phyloP scores from a whole-genome alignment of 1,140 invertebrate species.

The Eriosoma lanigerum region DNA sequence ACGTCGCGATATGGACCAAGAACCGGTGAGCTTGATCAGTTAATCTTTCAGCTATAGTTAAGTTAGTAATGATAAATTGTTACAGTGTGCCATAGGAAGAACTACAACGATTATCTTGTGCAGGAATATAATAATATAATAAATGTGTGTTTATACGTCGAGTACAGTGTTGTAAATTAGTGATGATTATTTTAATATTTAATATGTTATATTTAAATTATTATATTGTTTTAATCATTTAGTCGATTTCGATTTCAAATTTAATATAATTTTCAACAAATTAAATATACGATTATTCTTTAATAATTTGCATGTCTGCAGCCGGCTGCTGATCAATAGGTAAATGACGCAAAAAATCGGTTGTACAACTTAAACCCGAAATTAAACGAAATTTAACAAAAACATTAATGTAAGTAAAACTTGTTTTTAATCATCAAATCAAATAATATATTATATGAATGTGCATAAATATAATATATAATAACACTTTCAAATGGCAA shows the following conservation, averaged over 20 bases:
- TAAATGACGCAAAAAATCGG: not conserved
- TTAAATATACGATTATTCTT: too few relatives aligned
- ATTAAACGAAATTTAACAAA: not conserved
- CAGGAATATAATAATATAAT: constrained; percentile 1
- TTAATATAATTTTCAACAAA: too few relatives aligned
- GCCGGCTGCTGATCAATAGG: not conserved
- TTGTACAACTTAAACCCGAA: not conserved
- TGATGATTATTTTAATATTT: not conserved
- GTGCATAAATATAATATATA: too few relatives aligned
- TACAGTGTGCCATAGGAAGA: constrained; percentile 25
- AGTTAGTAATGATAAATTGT: constrained; percentile 43
- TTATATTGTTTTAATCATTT: not conserved
- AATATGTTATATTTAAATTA: not conserved
- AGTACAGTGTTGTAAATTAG: constrained; percentile 5
- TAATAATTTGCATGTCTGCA: too few relatives aligned
- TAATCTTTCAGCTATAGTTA: constrained; percentile 46
- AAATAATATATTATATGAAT: not conserved
- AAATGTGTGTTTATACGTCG: not conserved
- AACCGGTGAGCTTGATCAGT: constrained; percentile 45
- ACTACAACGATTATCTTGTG: constrained; percentile 5
- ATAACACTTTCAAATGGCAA: too few relatives aligned
- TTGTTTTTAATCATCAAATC: not conserved
- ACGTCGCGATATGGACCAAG: constrained; percentile 48
- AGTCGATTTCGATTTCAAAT: not conserved
- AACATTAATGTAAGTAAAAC: constrained; percentile 23